Percentiles rank a stretch among this genome's conserved stretches.
phyloP scores from a whole-genome alignment of 2,113 vertebrate genomes.

The Entomyzon cyanotis region DNA sequence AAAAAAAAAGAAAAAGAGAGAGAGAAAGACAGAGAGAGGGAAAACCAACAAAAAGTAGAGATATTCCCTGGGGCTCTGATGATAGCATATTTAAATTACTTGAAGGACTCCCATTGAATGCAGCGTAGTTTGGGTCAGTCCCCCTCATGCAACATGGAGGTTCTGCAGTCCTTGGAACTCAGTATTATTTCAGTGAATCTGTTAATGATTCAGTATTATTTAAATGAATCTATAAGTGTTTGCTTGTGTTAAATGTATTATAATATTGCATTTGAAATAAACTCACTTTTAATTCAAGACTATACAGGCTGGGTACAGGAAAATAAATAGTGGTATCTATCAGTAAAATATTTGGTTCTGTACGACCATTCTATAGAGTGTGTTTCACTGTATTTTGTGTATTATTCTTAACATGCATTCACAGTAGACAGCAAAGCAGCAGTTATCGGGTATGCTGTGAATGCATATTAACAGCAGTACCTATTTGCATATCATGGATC shows the following conservation, averaged over 20 bases:
- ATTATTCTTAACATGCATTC: constrained; percentile 59
- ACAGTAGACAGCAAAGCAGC: constrained; percentile 65
- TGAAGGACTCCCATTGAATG: background rate
- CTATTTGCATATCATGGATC: constrained; percentile 58
- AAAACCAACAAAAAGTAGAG: background rate
- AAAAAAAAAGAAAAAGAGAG: background rate
- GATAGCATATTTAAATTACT: background rate
- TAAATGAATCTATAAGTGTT: background rate
- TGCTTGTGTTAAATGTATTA: background rate
- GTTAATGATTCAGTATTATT: background rate
- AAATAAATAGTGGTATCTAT: background rate
- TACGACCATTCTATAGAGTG: background rate
- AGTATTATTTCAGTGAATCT: background rate
- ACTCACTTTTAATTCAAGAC: background rate
- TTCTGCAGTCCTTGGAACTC: background rate
- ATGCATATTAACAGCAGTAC: constrained; percentile 61
- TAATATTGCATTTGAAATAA: background rate
- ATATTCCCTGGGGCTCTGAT: accelerated
- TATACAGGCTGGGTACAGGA: background rate
- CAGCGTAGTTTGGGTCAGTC: background rate
- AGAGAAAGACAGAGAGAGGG: accelerated
- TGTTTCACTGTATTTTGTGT: constrained; percentile 16
- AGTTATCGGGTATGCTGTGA: constrained; percentile 48
- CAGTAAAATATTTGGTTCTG: background rate
- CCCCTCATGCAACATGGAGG: background rate